Conservation (phyloP, 2,888 invertebrate genomes). For the Nesidiocoris tenuis region DNA sequence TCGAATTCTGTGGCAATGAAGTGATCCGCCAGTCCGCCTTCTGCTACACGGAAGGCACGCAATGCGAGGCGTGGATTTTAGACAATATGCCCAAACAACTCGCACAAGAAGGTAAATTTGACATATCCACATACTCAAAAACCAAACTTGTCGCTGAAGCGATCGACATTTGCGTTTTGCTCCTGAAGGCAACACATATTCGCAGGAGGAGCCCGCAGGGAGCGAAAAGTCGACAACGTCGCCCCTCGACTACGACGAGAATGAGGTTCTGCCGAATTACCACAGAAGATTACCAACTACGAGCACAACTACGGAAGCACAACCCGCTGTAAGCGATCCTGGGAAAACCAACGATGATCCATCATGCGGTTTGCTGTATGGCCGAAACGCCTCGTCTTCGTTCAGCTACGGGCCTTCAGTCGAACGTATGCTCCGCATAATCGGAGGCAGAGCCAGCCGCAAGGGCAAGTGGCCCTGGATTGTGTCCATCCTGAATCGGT, state of each 20-base stretch:
- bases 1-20: constrained; percentile 72
- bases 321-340: background rate
- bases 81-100: constrained; percentile 47
- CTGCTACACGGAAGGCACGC: constrained; percentile 78
- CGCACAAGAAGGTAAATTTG: constrained; percentile 36
- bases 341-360: background rate
- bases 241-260: background rate
- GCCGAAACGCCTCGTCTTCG: background rate
- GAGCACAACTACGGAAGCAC: background rate
- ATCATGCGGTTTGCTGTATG: constrained; percentile 26
- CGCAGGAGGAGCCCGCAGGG: constrained; percentile 3
- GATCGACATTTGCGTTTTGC: constrained; percentile 15
- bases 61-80: constrained; percentile 70
- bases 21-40: constrained; percentile 80
- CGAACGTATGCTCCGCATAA: constrained; percentile 64
- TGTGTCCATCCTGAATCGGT: constrained; percentile 82
- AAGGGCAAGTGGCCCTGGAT: constrained; percentile 94
- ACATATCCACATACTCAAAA: too few relatives aligned
- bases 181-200: constrained; percentile 22
- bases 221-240: background rate
- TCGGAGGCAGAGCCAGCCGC: constrained; percentile 78
- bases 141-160: too few relatives aligned
- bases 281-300: constrained; percentile 5
- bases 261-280: constrained; percentile 9
- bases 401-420: constrained; percentile 10